Conservation (phyloP, 2,797 vertebrate species). For the Propithecus perrieri region DNA sequence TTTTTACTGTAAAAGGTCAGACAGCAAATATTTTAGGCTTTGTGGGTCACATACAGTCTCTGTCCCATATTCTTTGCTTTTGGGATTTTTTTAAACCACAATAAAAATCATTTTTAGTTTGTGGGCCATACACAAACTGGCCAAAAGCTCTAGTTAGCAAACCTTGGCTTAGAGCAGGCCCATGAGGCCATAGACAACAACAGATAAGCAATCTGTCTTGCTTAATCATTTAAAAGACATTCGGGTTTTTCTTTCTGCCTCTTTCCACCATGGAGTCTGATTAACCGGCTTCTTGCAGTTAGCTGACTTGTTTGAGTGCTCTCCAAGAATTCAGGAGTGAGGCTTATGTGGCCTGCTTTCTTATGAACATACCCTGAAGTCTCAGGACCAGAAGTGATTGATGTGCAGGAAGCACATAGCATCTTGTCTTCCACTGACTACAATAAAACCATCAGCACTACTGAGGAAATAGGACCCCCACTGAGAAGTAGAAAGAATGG, state of each 20-base stretch:
- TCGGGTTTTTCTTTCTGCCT: constrained; percentile 4
- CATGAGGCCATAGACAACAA: not conserved
- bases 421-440: constrained; percentile 71
- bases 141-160: not conserved
- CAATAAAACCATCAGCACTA: constrained; percentile 55
- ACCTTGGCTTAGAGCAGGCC: not conserved
- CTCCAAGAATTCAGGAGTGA: constrained; percentile 39
- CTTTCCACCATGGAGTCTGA: not conserved
- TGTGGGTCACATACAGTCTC: not conserved
- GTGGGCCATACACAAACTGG: not conserved
- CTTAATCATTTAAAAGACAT: constrained; percentile 18
- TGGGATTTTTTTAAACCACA: not conserved
- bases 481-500: constrained; percentile 61
- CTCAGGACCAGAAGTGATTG: constrained; percentile 71
- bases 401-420: constrained; percentile 82
- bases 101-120: constrained; percentile 25
- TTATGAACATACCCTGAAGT: constrained; percentile 61
- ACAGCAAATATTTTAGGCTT: constrained; percentile 22
- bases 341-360: constrained; percentile 59
- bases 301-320: constrained; percentile 28
- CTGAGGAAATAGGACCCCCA: constrained; percentile 61
- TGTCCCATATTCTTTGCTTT: not conserved
- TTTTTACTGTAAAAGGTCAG: not conserved
- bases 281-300: not conserved
- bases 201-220: not conserved